Conservation (phyloP, 2,113 vertebrate species). For the Catharus bicknelli region DNA sequence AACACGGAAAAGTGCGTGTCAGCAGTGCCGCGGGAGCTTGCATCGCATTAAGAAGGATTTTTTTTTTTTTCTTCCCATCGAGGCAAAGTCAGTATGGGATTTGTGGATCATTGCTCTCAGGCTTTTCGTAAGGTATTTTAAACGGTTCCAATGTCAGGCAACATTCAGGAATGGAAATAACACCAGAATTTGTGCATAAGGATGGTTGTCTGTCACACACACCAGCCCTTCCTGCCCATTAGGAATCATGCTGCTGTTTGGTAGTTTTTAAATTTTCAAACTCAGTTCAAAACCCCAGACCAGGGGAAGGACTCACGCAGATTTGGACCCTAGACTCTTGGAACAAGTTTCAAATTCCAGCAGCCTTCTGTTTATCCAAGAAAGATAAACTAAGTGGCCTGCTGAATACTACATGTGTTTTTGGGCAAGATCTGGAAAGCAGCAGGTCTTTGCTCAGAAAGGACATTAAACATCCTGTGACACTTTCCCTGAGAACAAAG, state of each 20-base stretch:
- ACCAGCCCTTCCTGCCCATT: not conserved
- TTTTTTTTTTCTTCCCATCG: not conserved
- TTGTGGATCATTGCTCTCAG: not conserved
- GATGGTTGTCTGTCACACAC: no score
- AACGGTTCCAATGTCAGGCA: not conserved
- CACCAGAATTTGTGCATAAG: accelerated
- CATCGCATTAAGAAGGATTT: not conserved
- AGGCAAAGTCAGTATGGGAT: not conserved
- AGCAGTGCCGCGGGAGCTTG: not conserved
- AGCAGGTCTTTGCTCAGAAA: constrained; percentile 16
- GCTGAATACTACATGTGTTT: not conserved
- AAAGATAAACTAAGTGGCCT: constrained; percentile 53
- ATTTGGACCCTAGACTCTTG: constrained; percentile 55
- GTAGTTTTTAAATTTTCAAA: not conserved
- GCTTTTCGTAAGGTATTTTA: not conserved
- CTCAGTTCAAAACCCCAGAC: not conserved
- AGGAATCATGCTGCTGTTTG: not conserved
- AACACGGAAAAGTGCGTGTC: not conserved
- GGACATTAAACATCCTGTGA: constrained; percentile 27
- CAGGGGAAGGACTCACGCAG: not conserved
- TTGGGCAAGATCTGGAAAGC: constrained; percentile 31
- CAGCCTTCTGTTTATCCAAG: constrained; percentile 51
- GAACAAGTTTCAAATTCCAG: constrained; percentile 61
- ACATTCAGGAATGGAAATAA: not conserved
- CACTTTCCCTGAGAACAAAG: constrained; percentile 15